Evolutionary conservation across 2,888 invertebrate species (phyloP), one percentile per base, ranked within the genome.

Genomic region (Morpho deidamia): DNA sequence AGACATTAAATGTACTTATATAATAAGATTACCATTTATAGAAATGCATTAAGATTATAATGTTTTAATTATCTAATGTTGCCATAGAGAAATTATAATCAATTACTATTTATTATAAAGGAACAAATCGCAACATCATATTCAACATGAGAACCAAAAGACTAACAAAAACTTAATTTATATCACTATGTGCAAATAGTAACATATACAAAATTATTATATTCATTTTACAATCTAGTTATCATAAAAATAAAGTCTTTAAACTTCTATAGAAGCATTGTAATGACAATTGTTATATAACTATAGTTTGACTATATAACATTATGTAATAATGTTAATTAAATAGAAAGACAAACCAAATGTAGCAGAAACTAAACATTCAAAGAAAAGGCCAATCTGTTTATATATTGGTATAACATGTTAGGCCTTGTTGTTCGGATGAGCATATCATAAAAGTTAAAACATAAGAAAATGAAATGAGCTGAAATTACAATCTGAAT

Each of bases 111-210:
- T 71, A 76, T 74, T 68, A 70, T 71, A 56, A 69, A 86, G 83
- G 85, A 85, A 88, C 84, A 75, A 78, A 81, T 82, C 77, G 83
- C 81, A 79, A 68, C 60, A 47, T 55, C 44, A 71, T 70, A 73
- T 71, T 70, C 12, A 74, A 76, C 72, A 70, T 75, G 74, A 71
- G 72, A 71, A 74, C 71, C 71, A 65, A 71, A 53, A 49, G 50
- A 32, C 75, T 78, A 80, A 80, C 66, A 71, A 74, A 71, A 71
- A 74, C 76, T 78, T 78, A 78, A 74, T 74, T n/a, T 81, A 81
- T 78, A 84, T 83, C 81, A 83, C 81, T 84, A 82, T 76, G 76
- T 73, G 74, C 74, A 76, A 74, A 76, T 75, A 78, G 38, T 37
- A 48, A 58, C 54, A 68, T 71, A 78, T 76, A 71, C 67, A 67